Percentiles rank a stretch among this genome's conserved stretches.
Evolutionary conservation across 2,797 vertebrate species (phyloP).

Genomic region (Sebastes iracundus): DNA sequence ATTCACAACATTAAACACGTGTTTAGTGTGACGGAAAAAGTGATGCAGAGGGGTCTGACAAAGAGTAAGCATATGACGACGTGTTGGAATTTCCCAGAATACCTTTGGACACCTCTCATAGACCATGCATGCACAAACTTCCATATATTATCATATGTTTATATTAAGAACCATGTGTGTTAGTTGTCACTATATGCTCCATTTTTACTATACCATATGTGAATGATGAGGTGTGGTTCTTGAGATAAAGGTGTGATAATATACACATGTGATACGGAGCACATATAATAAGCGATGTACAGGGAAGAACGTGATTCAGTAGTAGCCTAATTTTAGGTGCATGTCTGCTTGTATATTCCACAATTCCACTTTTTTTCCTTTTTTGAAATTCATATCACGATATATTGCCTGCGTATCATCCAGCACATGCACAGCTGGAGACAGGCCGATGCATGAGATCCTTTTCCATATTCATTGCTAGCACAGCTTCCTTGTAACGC

Average conservation of each 20-base stretch:
- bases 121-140: neutral
- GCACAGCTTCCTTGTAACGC: neutral
- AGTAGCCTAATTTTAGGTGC: neutral
- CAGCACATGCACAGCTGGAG: neutral
- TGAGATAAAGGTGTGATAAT: neutral
- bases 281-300: neutral
- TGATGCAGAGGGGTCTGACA: no score
- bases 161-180: neutral
- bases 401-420: neutral
- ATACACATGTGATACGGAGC: neutral
- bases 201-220: neutral
- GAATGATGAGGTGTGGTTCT: neutral
- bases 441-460: neutral
- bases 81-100: neutral
- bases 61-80: no score
- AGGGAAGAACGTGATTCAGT: neutral
- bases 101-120: neutral
- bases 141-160: neutral
- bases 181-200: neutral
- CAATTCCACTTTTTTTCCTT: neutral
- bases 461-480: neutral
- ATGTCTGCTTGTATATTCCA: neutral
- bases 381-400: neutral
- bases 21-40: no score
- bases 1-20: no score